These are phyloP conservation scores for Neogobius melanostomus DNA, from an alignment of 2,113 vertebrate species.

Conservation along the genomic window DNA sequence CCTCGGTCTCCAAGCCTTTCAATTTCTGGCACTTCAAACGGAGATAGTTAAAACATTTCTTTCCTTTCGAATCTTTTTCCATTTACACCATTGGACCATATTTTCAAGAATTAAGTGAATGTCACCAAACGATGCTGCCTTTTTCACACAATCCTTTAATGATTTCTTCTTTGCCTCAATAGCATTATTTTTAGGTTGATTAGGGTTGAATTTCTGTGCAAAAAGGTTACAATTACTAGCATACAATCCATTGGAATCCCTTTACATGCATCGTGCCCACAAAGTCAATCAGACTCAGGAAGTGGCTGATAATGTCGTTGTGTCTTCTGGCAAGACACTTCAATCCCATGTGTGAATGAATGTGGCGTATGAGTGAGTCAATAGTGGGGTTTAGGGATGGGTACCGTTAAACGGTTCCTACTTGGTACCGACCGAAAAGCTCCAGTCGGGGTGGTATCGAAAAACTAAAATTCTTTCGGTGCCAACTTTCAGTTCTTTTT, in stretches of 20 bases:
- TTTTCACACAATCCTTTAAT: conserved; percentile 46
- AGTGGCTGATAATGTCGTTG: too few relatives aligned
- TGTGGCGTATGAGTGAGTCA: too few relatives aligned
- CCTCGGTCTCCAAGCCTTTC: conserved; percentile 60
- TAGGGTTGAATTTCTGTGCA: neutral
- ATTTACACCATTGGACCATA: conserved; percentile 64
- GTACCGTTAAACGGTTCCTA: too few relatives aligned
- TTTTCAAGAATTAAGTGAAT: conserved; percentile 51
- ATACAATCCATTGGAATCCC: too few relatives aligned
- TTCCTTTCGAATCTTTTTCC: conserved; percentile 46
- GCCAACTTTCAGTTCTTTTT: too few relatives aligned
- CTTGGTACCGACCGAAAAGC: too few relatives aligned
- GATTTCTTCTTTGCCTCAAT: conserved; percentile 11
- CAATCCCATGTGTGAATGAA: neutral
- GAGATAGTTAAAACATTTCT: conserved; percentile 55
- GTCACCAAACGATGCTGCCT: conserved; percentile 48
- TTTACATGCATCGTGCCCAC: too few relatives aligned
- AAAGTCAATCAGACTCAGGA: too few relatives aligned
- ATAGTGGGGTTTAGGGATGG: too few relatives aligned
- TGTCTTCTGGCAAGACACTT: neutral
- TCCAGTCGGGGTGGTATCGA: too few relatives aligned
- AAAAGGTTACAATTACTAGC: neutral
- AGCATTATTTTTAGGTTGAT: neutral
- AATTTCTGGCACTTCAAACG: conserved; percentile 64
- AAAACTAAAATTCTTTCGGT: too few relatives aligned